A percentile compares a stretch with the other conserved stretches of the same genome.
phyloP scores from a whole-genome alignment of 1,140 invertebrate genomes.

The Nasonia longicornis region DNA sequence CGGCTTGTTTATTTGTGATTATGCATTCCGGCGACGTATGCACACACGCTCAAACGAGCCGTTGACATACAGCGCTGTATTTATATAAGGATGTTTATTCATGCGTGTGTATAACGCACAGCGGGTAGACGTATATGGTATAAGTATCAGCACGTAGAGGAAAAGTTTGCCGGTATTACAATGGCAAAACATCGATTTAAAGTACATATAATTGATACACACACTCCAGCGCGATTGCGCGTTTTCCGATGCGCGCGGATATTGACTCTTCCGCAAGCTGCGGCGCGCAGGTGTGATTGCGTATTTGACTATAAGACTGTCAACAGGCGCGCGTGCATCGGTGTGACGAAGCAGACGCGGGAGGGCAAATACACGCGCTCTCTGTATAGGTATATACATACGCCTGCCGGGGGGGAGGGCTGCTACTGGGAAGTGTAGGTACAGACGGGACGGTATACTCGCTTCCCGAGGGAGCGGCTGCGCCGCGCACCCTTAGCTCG shows the following conservation, averaged over 20 bases:
- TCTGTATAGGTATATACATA: not conserved
- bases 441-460: not conserved
- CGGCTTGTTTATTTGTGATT: constrained; percentile 23
- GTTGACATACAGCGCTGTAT: not conserved
- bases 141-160: no score
- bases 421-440: not conserved
- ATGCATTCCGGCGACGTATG: constrained; percentile 16
- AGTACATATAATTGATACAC: no score
- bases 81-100: constrained; percentile 17
- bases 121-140: no score
- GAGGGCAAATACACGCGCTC: not conserved
- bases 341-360: not conserved
- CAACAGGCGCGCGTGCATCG: not conserved
- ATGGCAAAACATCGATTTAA: no score
- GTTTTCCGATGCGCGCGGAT: not conserved
- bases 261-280: not conserved
- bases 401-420: not conserved
- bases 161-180: no score
- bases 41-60: not conserved
- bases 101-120: no score
- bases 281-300: not conserved
- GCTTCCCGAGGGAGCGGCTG: not conserved
- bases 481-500: not conserved
- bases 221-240: no score
- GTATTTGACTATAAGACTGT: not conserved